Evolutionary conservation across 1,140 invertebrate species (phyloP).

Genomic region (Diorhabda carinulata): DNA sequence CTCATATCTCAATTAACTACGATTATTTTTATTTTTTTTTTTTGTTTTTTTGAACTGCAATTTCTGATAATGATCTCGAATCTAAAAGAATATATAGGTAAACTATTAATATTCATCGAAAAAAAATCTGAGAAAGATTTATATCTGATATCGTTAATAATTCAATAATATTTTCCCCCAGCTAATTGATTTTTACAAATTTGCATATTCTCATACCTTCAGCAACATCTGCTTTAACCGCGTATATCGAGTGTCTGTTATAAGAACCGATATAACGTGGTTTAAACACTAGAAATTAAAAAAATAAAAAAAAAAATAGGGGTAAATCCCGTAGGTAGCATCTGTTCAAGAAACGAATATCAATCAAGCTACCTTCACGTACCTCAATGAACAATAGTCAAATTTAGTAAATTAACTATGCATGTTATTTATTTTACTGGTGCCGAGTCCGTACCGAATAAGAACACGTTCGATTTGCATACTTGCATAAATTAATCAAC

Average conservation of each 20-base stretch:
- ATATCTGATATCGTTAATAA: not conserved
- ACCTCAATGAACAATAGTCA: conserved; percentile 7
- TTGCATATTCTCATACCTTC: conserved; percentile 16
- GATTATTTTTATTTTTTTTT: too few relatives aligned
- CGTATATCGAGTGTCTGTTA: not conserved
- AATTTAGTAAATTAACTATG: conserved; percentile 19
- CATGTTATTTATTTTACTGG: conserved; percentile 17
- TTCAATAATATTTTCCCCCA: not conserved
- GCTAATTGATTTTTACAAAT: conserved; percentile 3
- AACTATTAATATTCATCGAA: too few relatives aligned
- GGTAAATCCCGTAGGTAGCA: conserved; percentile 7
- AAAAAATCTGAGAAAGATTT: too few relatives aligned
- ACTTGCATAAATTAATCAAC: conserved; percentile 18
- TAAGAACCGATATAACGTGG: conserved; percentile 9
- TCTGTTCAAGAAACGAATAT: conserved; percentile 8
- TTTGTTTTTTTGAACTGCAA: too few relatives aligned
- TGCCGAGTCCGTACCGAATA: conserved; percentile 9
- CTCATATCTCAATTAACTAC: too few relatives aligned
- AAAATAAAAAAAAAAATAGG: not conserved
- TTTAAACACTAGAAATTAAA: conserved; percentile 17
- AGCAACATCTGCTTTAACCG: conserved; percentile 9
- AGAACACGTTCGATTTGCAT: conserved; percentile 18
- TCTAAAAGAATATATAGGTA: too few relatives aligned
- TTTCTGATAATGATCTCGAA: too few relatives aligned
- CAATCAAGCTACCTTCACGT: conserved; percentile 12